Percentiles rank a stretch among this genome's conserved stretches.
These are phyloP conservation scores for Bicyclus anynana DNA, from an alignment of 1,140 invertebrate genomes.

Conservation along the genomic window DNA sequence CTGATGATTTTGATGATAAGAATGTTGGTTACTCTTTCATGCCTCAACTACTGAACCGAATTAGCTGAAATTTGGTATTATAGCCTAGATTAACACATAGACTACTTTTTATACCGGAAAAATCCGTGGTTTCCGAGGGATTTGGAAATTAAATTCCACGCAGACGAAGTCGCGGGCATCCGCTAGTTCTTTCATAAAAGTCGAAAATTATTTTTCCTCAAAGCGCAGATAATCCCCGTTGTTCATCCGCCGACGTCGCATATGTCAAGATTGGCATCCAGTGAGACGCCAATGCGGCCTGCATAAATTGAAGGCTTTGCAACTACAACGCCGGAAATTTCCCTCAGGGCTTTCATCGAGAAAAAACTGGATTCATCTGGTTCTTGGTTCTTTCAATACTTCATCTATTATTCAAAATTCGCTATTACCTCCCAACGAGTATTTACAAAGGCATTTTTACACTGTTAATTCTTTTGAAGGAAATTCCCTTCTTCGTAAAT, in stretches of 20 bases:
- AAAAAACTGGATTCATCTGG: constrained; percentile 57
- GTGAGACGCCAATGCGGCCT: constrained; percentile 53
- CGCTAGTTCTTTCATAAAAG: constrained; percentile 6
- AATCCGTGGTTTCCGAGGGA: no score
- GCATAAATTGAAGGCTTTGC: constrained; percentile 68
- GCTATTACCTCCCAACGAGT: constrained; percentile 40
- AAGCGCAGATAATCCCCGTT: constrained; percentile 30
- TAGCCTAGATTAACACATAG: no score
- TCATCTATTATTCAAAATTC: constrained; percentile 64
- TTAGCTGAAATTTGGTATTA: no score
- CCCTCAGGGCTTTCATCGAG: constrained; percentile 56
- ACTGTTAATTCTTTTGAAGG: constrained; percentile 29
- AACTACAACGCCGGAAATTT: constrained; percentile 55
- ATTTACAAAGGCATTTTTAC: constrained; percentile 48
- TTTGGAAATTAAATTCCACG: no score
- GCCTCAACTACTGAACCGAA: no score
- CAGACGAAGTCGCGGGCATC: no score
- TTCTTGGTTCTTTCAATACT: constrained; percentile 43
- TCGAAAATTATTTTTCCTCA: constrained; percentile 7
- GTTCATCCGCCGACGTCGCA: constrained; percentile 34
- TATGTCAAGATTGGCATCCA: constrained; percentile 59
- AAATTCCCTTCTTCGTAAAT: constrained; percentile 3
- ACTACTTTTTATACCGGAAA: no score
- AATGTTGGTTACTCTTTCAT: no score
- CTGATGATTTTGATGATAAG: no score